Evolutionary conservation across 2,797 vertebrate species (phyloP).

Genomic region (Crax fasciolata): DNA sequence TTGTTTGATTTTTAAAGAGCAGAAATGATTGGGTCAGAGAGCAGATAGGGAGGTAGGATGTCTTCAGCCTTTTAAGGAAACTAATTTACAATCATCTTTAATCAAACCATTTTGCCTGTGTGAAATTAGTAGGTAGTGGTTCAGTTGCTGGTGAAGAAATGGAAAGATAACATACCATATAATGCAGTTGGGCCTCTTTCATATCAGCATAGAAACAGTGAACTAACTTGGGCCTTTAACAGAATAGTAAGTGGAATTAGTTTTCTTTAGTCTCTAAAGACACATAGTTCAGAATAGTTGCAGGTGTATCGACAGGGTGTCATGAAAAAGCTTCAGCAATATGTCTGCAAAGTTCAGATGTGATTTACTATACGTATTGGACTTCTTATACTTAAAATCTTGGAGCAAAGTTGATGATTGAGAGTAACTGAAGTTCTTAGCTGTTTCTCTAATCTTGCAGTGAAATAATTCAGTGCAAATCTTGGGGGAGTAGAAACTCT

Average conservation of each 20-base stretch:
- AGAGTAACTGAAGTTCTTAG: background rate
- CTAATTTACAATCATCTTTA: background rate
- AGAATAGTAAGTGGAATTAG: background rate
- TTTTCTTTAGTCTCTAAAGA: background rate
- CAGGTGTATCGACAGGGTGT: background rate
- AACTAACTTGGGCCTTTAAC: background rate
- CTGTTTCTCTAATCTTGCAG: background rate
- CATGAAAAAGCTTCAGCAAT: background rate
- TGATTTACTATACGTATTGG: background rate
- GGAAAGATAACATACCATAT: background rate
- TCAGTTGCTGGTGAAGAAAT: background rate
- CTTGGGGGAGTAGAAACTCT: background rate
- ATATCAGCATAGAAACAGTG: background rate
- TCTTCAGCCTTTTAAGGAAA: background rate
- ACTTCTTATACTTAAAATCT: background rate
- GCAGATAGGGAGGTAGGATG: background rate
- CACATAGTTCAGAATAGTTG: background rate
- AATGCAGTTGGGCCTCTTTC: background rate
- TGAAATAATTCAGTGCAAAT: background rate
- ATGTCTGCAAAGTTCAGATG: background rate
- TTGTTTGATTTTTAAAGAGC: background rate
- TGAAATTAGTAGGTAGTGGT: background rate
- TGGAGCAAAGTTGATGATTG: background rate
- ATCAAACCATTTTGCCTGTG: background rate
- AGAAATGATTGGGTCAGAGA: background rate